Base-by-base conservation (phyloP, 2,888 invertebrate genomes). In the Phyllotreta striolata region DNA sequence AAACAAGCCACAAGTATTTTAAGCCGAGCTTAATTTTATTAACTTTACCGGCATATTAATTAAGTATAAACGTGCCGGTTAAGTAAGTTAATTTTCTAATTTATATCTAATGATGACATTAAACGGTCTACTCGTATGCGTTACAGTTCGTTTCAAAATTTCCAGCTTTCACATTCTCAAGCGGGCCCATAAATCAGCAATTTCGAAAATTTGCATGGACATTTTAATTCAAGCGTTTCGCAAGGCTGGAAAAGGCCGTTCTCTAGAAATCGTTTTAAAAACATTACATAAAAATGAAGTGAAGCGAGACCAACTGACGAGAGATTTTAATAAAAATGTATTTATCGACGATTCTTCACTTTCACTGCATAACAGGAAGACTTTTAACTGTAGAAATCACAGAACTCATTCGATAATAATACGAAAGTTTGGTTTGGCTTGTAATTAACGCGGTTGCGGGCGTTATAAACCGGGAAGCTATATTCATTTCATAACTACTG, bases 261-360 rank as follows among this genome's bases (percentile, higher is more conserved):
- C 41, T 43, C 37, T 60, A 54, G 57, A 63, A 63, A 52, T 63
- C 40, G 44, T 43, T 57, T 55, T 58, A 39, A 57, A 46, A 47
- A 14, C 52, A 47, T 66, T 66, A 63, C 56, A 60, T 63, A 66
- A 66, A 64, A 66, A 59, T 52, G 40, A 51, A 66, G 44, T 60
- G 60, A 60, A 64, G 52, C 66, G 62, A 35, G 56, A 66, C 60
- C 7, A 49, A 37, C 12, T 13, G 51, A 56, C 13, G 56, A 39
- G 55, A 60, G 56, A 62, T 62, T 58, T 62, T 55, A 62, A 62
- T 65, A 62, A 62, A 49, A 57, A 35, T 44, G 49, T 41, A 46
- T 64, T 65, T 58, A 65, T 47, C 34, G 47, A 4, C 38, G 37
- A 57, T 40, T 57, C 38, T 12, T 38, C 57, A 57, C 64, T 64